Base-by-base conservation (phyloP, 1,140 invertebrate genomes). In the Heliconius hermathena region DNA sequence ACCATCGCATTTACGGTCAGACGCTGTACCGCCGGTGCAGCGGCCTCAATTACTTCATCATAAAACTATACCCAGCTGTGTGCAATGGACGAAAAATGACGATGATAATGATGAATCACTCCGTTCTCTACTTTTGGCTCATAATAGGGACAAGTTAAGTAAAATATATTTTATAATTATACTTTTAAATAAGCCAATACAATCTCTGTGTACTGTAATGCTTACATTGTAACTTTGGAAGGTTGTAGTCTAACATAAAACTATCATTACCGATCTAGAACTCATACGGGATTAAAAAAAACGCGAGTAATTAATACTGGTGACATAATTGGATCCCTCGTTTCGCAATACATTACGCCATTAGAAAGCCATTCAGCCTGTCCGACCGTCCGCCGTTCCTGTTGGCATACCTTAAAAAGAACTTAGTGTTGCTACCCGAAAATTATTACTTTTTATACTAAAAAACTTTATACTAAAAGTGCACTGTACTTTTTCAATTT, bases 321-420 rank as follows among this genome's bases (percentile, higher is more conserved):
- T 93, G 90, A 92, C 90, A 91, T 93, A 93, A 93, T 85, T 88
- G 87, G 83, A 88, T 89, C 86, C 90, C 87, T 86, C 85, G 86
- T 93, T 89, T 90, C 87, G 91, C 88, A 94, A 92, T 88, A 85
- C 78, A 87, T 94, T 94, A 94, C 91, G 88, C 73, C 90, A 94
- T 90, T 93, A 92, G 92, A 94, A 94, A 94, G 92, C 89, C 86
- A 83, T 77, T 74, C 73, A 78, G 80, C 81, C 81, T 66, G 60
- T 29, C 60, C 57, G 57, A 66, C 57, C 81, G 85, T 83, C 83
- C 86, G 80, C 82, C 81, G 88, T 92, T 91, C 90, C 90, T 91
- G 87, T 77, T 89, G 87, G 84, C 89, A 87, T 91, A 81, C 90
- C 90, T 88, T 91, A 90, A 90, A 66, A 90, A 90, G 90, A 89